Evolutionary conservation across 2,113 vertebrate species (phyloP), one percentile per base, ranked within the genome.

Genomic region (Dipodomys spectabilis): DNA sequence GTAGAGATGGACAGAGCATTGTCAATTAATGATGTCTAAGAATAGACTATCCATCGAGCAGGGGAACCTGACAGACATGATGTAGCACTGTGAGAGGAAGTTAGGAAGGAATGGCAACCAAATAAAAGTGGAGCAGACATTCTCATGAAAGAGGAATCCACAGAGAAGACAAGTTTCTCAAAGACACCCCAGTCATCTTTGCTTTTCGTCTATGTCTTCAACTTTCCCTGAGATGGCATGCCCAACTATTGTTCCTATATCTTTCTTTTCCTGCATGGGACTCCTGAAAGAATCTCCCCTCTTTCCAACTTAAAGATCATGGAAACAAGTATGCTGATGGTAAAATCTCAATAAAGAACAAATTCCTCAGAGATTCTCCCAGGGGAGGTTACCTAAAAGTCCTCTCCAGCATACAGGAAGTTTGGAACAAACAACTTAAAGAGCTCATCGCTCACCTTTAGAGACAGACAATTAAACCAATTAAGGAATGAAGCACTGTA

Each of bases 401-500:
- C 72, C 81, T 28, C 71, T 86, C 64, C 92, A 53, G 89, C 6
- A 90, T 68, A 23, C 11, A 82, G 67, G 45, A 80, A 82, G 65
- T 62, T 77, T 96, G 94, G 13, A 67, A 94, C 82, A 67, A 88
- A 87, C 94, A 95, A 86, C 65, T 18, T 30, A 74, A 92, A 96
- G n/a, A 79, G 86, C 69, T 69, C 87, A 15, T 68, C 90, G 92
- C 75, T 85, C 92, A 86, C 85, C 90, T 96, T 96, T 95, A 92
- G 75, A 87, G 88, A 92, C 85, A 97, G 82, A 97, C 91, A 96
- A 96, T 90, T 96, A 97, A 98, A 95, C 84, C 94, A 95, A 90
- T 96, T 96, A 95, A 88, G 95, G 87, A 98, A 96, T 89, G 94
- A 97, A 96, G 96, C 95, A 87, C 92, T 65, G 92, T 93, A 93